phyloP scores from a whole-genome alignment of 2,797 vertebrate genomes.

The Falco naumanni region DNA sequence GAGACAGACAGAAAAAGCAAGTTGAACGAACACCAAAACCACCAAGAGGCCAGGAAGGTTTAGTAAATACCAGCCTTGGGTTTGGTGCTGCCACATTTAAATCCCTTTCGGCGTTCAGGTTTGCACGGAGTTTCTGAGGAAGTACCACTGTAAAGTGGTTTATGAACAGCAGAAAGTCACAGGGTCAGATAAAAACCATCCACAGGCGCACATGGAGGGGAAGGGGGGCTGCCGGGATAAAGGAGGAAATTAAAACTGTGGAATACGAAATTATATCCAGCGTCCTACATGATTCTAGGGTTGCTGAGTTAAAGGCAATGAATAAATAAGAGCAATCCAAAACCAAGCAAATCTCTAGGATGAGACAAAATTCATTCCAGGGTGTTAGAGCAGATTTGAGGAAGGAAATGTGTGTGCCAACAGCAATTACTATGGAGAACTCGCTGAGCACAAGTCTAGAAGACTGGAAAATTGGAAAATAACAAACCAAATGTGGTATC shows the following conservation, averaged over 20 bases:
- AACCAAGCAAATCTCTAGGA: conserved; percentile 54
- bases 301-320: neutral
- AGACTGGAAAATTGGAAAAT: conserved; percentile 75
- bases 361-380: conserved; percentile 56
- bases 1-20: neutral
- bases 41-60: neutral
- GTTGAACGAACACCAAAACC: neutral
- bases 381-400: conserved; percentile 57
- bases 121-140: neutral
- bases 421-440: conserved; percentile 71
- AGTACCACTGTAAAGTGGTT: neutral
- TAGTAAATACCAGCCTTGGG: neutral
- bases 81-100: neutral
- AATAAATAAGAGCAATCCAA: conserved; percentile 58
- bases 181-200: neutral
- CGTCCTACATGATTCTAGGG: neutral
- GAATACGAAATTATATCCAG: conserved; percentile 47
- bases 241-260: conserved; percentile 46
- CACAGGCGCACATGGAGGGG: accelerated
- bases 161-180: neutral
- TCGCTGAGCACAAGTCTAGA: conserved; percentile 66
- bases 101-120: neutral
- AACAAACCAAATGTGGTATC: conserved; percentile 71
- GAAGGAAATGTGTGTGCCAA: conserved; percentile 54
- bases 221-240: neutral